Evolutionary conservation across 2,113 vertebrate species (phyloP).

Genomic region (Spea bombifrons): DNA sequence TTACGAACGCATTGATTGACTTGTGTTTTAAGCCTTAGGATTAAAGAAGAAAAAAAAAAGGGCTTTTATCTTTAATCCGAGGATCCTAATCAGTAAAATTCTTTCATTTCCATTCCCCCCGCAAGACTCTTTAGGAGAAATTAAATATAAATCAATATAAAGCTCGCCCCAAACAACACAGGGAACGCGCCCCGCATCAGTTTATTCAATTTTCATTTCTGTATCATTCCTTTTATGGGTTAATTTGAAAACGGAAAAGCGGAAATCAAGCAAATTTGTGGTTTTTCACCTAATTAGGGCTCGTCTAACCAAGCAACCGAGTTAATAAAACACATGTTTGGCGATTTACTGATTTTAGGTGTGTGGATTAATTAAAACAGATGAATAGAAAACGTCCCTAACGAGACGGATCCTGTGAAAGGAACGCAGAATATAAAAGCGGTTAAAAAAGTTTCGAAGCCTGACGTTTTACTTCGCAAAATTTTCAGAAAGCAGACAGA

Average conservation of each 20-base stretch:
- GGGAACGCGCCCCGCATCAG: neutral
- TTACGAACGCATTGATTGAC: conserved; percentile 23
- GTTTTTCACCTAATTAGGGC: neutral
- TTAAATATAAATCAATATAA: neutral
- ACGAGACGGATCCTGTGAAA: too few species aligned
- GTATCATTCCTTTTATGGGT: neutral
- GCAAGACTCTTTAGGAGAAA: neutral
- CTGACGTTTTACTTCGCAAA: too few species aligned
- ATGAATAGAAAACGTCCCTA: neutral
- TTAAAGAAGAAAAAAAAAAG: conserved; percentile 13
- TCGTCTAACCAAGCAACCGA: neutral
- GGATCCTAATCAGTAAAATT: conserved; percentile 26
- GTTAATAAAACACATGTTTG: neutral
- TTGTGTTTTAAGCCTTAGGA: conserved; percentile 25
- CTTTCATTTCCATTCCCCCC: neutral
- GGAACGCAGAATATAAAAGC: too few species aligned
- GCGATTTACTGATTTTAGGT: neutral
- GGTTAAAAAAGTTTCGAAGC: too few species aligned
- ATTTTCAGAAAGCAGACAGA: too few species aligned
- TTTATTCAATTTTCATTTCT: neutral
- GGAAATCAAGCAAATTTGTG: neutral
- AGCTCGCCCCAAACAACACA: too few species aligned
- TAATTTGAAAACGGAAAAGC: neutral
- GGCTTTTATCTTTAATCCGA: conserved; percentile 39
- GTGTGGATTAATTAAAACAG: neutral